Evolutionary conservation across 2,113 vertebrate genomes (phyloP).

Genomic region (Ammodytes marinus): DNA sequence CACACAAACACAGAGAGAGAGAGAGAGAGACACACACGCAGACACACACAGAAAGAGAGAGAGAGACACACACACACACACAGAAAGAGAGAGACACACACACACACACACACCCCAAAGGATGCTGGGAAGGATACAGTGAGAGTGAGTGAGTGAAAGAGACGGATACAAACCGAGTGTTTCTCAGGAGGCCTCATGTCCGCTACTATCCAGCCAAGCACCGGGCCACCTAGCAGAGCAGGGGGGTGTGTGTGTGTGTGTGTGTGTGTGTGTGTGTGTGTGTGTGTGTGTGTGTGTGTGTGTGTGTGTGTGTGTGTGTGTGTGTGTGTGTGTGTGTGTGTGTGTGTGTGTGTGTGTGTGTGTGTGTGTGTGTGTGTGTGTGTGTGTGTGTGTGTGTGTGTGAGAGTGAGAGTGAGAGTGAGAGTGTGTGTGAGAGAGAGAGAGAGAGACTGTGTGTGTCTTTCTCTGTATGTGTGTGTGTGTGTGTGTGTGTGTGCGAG

Average conservation of each 20-base stretch:
- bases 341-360: too few relatives aligned
- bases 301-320: too few relatives aligned
- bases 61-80: too few relatives aligned
- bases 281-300: too few relatives aligned
- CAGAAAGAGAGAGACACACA: too few relatives aligned
- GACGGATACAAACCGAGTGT: constrained; percentile 34
- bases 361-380: too few relatives aligned
- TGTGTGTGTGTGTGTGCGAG: constrained; percentile 38
- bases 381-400: constrained; percentile 8
- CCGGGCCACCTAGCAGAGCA: constrained; percentile 65
- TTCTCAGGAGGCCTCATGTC: constrained; percentile 63
- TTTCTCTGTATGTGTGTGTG: constrained; percentile 31
- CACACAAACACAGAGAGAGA: too few relatives aligned
- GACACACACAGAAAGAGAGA: too few relatives aligned
- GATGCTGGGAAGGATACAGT: constrained; percentile 70
- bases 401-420: constrained; percentile 52
- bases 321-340: too few relatives aligned
- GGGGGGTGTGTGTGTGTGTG: constrained; percentile 44
- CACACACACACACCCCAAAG: constrained; percentile 21
- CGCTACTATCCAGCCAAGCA: constrained; percentile 69
- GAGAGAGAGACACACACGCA: too few relatives aligned
- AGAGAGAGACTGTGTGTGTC: too few relatives aligned
- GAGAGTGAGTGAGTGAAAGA: constrained; percentile 12
- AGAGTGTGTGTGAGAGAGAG: constrained; percentile 37
- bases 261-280: constrained; percentile 43